Percentiles rank a stretch among this genome's conserved stretches.
Conservation (phyloP, 2,888 invertebrate species). For the Ecdyonurus torrentis region DNA sequence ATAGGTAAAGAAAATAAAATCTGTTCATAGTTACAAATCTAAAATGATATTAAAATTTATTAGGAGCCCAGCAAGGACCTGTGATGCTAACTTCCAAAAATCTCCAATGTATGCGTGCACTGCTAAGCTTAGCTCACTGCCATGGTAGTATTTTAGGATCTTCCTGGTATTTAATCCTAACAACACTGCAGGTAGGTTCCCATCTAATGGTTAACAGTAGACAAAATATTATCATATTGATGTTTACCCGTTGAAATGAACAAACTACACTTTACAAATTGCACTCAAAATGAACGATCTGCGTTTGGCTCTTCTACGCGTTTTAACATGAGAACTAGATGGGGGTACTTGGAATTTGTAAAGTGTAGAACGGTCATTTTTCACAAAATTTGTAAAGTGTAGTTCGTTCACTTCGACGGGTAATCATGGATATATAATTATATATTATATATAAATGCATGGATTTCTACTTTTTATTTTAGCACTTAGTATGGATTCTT, state of each 20-base stretch:
- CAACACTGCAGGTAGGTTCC: conserved; percentile 66
- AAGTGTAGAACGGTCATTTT: no score
- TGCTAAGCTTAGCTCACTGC: conserved; percentile 75
- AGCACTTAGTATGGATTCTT: conserved; percentile 75
- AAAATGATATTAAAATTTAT: not conserved
- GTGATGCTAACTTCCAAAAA: conserved; percentile 98
- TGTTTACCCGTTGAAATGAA: no score
- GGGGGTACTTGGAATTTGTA: no score
- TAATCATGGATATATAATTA: no score
- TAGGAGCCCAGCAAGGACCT: conserved; percentile 64
- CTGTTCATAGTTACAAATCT: not conserved
- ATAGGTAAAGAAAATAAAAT: conserved; percentile 31
- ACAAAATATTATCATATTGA: no score
- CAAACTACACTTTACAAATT: no score
- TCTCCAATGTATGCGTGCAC: conserved; percentile 86
- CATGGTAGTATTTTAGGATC: conserved; percentile 84
- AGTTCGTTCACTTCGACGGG: no score
- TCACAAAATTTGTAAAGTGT: no score
- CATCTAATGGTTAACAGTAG: not conserved
- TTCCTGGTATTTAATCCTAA: conserved; percentile 91
- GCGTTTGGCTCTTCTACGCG: no score
- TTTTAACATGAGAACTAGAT: no score
- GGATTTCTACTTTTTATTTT: conserved; percentile 11
- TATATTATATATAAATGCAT: not conserved
- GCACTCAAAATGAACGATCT: no score